Conservation (phyloP, 2,113 vertebrate species). For the Spea multiplicata region DNA sequence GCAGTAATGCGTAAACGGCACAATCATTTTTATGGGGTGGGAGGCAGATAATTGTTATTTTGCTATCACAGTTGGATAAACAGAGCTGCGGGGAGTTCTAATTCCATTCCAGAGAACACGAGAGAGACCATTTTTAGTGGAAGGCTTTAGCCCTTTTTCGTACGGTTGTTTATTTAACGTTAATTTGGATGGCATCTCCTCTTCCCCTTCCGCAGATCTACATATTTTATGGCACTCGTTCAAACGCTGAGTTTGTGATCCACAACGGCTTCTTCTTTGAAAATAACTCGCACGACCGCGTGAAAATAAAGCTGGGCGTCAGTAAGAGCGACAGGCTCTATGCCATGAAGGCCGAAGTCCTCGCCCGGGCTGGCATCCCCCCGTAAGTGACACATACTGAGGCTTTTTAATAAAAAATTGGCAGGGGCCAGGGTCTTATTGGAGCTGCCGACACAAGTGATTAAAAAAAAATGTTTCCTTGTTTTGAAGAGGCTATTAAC, state of each 20-base stretch:
- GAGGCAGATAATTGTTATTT: constrained; percentile 31
- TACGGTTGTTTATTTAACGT: background rate
- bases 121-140: background rate
- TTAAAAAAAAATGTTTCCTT: too few species aligned
- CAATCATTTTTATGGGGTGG: constrained; percentile 34
- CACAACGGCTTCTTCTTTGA: constrained; percentile 99
- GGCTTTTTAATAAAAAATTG: too few species aligned
- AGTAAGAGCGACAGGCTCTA: constrained; percentile 95
- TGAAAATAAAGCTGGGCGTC: constrained; percentile 98
- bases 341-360: constrained; percentile 96
- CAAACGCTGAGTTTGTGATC: constrained; percentile 97
- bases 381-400: constrained; percentile 75
- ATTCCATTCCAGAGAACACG: background rate
- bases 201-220: constrained; percentile 84
- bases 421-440: too few species aligned
- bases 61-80: constrained; percentile 28
- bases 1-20: background rate
- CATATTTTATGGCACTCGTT: constrained; percentile 97
- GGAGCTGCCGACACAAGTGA: too few species aligned
- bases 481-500: too few species aligned
- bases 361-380: constrained; percentile 94
- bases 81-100: constrained; percentile 21
- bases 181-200: constrained; percentile 40
- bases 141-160: constrained; percentile 4
- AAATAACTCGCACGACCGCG: constrained; percentile 93